Evolutionary conservation across 2,113 vertebrate genomes (phyloP), one percentile per base, ranked within the genome.

Genomic region (Oxygymnocypris stewartii): DNA sequence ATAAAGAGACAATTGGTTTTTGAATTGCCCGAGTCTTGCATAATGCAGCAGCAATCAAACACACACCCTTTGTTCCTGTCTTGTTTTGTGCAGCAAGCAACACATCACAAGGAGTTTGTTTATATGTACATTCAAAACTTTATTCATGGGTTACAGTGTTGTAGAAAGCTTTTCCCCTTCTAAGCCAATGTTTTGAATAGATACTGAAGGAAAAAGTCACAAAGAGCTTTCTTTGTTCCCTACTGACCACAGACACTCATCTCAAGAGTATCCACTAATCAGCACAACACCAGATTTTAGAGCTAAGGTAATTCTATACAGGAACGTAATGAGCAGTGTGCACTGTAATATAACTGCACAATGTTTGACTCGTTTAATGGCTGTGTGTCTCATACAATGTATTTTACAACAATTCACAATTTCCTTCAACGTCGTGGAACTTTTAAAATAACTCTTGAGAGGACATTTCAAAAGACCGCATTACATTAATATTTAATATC

Each of bases 71-170:
- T 7, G 42, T 71, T 35, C 12, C 31, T 23, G 31, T 42, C 23
- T 42, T 5, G 1, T 81, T 65, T 78, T 51, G 2, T 54, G 57
- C 18, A 57, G 57, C 37, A 86, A 61, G 88, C 37, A 65, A 84
- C 81, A 44, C 76, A 69, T 49, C 75, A 18, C 13, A 65, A 87
- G 61, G 71, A 47, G 35, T 8, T 54, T 87, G 35, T 8, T 54
- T 87, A 12, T 89, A 91, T 92, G 88, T 94, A 95, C 92, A 94
- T 94, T 95, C 93, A 94, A 94, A 94, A 96, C 95, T 98, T 98
- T 99, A 98, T 99, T 99, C 95, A 97, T 96, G 96, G 95, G 96
- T 97, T 96, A 96, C 96, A 96, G 96, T 96, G 95, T 78, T 78
- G 76, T 98, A 97, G 95, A 99, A 99, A 99, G 97, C 96, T 93